phyloP scores from a whole-genome alignment of 2,797 vertebrate species.

The Balearica regulorum region DNA sequence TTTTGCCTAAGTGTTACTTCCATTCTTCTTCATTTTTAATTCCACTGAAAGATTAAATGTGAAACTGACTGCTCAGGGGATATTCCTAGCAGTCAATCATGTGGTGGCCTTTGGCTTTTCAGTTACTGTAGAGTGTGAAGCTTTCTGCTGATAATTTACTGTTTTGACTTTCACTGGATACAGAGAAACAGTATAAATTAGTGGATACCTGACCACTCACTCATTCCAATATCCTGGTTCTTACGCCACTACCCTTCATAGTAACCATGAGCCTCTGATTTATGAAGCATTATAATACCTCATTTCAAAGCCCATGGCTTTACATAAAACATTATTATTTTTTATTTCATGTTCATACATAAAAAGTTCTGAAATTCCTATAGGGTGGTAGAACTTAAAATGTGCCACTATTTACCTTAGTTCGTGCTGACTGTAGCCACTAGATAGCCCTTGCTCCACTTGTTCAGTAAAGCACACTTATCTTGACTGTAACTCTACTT shows the following conservation, averaged over 20 bases:
- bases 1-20: not conserved
- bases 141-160: conserved; percentile 1
- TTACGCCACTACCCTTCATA: not conserved
- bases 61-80: not conserved
- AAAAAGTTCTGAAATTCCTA: not conserved
- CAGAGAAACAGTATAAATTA: not conserved
- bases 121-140: not conserved
- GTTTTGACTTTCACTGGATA: not conserved
- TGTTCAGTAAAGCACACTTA: not conserved
- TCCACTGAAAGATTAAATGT: conserved; percentile 32
- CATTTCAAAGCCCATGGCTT: not conserved
- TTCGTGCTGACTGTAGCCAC: not conserved
- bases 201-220: not conserved
- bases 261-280: not conserved
- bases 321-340: not conserved
- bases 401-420: not conserved
- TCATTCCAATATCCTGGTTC: not conserved
- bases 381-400: not conserved
- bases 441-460: not conserved
- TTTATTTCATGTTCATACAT: not conserved
- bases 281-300: not conserved
- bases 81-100: not conserved
- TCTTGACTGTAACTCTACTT: not conserved
- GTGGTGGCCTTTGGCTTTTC: conserved; percentile 21
- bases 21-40: conserved; percentile 50